Percentiles rank a stretch among this genome's conserved stretches.
phyloP scores from a whole-genome alignment of 2,113 vertebrate genomes.

The Chaetops frenatus region DNA sequence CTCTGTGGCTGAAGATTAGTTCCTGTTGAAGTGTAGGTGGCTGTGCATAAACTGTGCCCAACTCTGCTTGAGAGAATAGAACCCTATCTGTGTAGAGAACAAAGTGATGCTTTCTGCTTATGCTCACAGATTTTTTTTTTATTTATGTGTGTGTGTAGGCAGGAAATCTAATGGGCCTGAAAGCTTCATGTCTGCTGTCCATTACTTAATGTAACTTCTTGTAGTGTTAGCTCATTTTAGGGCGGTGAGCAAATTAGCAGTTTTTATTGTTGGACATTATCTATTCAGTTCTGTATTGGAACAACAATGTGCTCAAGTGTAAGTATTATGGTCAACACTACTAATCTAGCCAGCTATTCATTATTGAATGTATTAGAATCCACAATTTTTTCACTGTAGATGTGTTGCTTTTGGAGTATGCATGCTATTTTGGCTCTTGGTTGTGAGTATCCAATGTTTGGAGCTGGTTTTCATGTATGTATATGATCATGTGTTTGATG shows the following conservation, averaged over 20 bases:
- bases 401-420: not conserved
- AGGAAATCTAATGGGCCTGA: not conserved
- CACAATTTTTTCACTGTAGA: not conserved
- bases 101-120: not conserved
- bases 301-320: not conserved
- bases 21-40: not conserved
- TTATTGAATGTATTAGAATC: not conserved
- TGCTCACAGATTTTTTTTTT: not conserved
- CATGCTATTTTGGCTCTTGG: conserved; percentile 35
- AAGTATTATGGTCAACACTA: not conserved
- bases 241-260: not conserved
- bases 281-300: not conserved
- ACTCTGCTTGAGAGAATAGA: not conserved
- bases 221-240: not conserved
- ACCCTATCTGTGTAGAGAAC: not conserved
- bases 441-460: conserved; percentile 27
- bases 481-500: conserved; percentile 70
- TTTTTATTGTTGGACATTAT: not conserved
- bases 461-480: conserved; percentile 59
- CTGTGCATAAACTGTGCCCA: not conserved
- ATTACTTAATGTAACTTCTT: not conserved
- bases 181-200: not conserved
- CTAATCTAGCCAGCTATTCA: not conserved
- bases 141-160: not conserved
- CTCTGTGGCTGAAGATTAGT: not conserved